Evolutionary conservation across 2,797 vertebrate genomes (phyloP), one percentile per base, ranked within the genome.

Genomic region (Saxicola maurus): DNA sequence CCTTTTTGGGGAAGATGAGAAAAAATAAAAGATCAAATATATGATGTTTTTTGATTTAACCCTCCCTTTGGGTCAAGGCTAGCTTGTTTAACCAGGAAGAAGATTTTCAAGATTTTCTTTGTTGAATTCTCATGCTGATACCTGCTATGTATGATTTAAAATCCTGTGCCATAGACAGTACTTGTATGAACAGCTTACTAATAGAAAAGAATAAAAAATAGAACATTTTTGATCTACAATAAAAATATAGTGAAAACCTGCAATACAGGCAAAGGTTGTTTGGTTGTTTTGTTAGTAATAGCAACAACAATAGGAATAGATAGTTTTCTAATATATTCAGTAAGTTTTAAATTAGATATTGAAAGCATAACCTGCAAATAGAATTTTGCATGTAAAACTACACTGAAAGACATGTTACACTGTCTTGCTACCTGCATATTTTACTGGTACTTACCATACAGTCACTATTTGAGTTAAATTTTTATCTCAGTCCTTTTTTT

Each of bases 401-500:
- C 10, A 62, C 10, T 65, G 49, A 55, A 71, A 57, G 23, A 6
- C 21, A 17, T 9, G 19, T 8, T 60, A 28, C 43, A 6, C 46
- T 82, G 19, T 28, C 48, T 77, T 87, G 49, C 31, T 89, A 35
- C 25, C 81, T 91, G 23, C 6, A 61, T 37, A 82, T 30, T 42
- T 93, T 94, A 77, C 11, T 75, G 28, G 13, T 89, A 90, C 52
- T 78, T 89, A 93, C 28, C 33, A 66, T 33, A 62, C 7, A 67
- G 23, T 31, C 35, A 74, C 55, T 49, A 31, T 37, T 27, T 16
- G 33, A 92, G 38, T 86, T 91, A 87, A 64, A 81, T 92, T 75
- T 61, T 94, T 69, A 40, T 49, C 65, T 91, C 77, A 61, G 51
- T 91, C 52, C 68, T 53, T 81, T 94, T n/a, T 67, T 85, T 92